Evolutionary conservation across 2,113 vertebrate species (phyloP).

Genomic region (Rhadina sibilatrix): DNA sequence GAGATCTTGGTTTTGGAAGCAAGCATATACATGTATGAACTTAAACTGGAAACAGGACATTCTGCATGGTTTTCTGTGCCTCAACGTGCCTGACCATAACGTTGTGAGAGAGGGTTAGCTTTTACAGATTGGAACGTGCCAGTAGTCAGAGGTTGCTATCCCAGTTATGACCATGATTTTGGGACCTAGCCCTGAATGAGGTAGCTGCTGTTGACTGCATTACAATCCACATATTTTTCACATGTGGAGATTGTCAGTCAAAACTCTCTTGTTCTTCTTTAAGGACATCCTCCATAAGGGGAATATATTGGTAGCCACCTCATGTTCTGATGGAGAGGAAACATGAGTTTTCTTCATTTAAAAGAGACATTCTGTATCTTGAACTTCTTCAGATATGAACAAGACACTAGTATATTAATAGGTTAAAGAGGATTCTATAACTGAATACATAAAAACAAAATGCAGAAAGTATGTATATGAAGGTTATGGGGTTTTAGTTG

Average conservation of each 20-base stretch:
- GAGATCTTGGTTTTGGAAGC: not conserved
- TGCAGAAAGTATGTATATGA: not conserved
- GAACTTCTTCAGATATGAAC: not conserved
- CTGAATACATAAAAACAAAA: not conserved
- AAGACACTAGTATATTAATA: not conserved
- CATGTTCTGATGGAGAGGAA: not conserved
- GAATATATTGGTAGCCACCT: not conserved
- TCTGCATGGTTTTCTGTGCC: not conserved
- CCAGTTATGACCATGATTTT: not conserved
- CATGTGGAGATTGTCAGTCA: not conserved
- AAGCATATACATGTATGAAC: not conserved
- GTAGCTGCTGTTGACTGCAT: not conserved
- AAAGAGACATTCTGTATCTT: not conserved
- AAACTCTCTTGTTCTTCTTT: not conserved
- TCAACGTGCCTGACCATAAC: not conserved
- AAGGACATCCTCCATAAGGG: not conserved
- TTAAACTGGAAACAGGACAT: not conserved
- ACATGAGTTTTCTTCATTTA: not conserved
- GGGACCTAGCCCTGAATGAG: not conserved
- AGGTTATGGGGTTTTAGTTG: not conserved
- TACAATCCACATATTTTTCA: fast-evolving
- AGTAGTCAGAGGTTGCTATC: not conserved
- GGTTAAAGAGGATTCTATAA: not conserved
- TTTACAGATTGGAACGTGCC: not conserved
- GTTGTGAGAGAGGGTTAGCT: not conserved